Evolutionary conservation across 2,113 vertebrate genomes (phyloP).

Genomic region (Serinus canaria): DNA sequence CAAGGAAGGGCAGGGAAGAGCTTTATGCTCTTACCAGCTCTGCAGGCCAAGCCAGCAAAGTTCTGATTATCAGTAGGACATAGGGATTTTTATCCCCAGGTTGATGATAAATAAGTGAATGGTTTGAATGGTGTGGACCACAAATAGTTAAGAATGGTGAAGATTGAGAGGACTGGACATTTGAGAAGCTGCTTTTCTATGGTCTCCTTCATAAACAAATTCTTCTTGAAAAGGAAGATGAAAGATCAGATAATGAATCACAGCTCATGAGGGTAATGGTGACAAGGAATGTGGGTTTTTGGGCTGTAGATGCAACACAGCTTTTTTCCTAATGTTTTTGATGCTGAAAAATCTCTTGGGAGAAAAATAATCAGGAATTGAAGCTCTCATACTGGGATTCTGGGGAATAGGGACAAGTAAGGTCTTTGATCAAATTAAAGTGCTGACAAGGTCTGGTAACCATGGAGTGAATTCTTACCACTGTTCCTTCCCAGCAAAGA

Average conservation of each 20-base stretch:
- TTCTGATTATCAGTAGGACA: neutral
- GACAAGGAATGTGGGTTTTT: neutral
- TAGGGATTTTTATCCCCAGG: neutral
- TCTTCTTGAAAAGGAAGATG: neutral
- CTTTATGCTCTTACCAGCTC: neutral
- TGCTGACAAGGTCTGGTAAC: neutral
- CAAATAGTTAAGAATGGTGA: neutral
- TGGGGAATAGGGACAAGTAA: neutral
- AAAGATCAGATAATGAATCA: neutral
- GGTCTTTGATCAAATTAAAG: neutral
- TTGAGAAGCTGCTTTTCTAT: neutral
- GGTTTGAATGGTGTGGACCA: neutral
- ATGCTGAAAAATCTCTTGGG: neutral
- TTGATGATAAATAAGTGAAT: neutral
- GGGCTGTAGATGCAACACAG: neutral
- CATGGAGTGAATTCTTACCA: neutral
- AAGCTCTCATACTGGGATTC: neutral
- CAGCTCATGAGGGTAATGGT: neutral
- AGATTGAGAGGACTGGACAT: neutral
- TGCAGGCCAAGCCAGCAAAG: neutral
- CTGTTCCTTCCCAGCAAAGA: neutral
- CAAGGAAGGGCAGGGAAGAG: neutral
- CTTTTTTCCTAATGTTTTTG: neutral
- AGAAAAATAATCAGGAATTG: neutral
- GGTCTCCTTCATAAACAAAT: neutral